Conservation (phyloP, 2,888 invertebrate species). For the Empis livida region DNA sequence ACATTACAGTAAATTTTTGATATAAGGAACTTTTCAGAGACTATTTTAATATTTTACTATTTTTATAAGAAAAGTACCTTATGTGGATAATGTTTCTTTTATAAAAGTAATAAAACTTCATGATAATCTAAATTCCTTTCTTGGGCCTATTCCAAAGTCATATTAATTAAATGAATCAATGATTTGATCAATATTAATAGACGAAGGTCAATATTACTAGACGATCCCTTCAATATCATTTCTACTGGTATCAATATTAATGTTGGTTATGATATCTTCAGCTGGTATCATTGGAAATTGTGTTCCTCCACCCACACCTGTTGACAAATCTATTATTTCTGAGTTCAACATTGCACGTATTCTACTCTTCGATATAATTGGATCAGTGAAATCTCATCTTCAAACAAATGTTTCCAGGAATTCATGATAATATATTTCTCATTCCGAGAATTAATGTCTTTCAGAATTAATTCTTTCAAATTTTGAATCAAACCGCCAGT, state of each 20-base stretch:
- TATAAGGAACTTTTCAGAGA: no score
- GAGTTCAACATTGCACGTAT: background rate
- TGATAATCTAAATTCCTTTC: background rate
- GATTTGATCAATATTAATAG: background rate
- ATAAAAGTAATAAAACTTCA: background rate
- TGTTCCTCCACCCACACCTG: background rate
- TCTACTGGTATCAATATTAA: background rate
- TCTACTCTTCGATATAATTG: background rate
- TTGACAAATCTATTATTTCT: background rate
- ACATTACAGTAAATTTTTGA: no score
- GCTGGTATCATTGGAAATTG: background rate
- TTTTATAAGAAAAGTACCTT: no score
- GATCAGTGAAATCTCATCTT: background rate
- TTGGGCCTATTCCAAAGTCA: background rate
- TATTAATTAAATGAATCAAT: background rate
- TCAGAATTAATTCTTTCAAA: background rate
- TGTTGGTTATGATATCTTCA: background rate
- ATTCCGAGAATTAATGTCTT: background rate
- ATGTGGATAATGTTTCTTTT: no score
- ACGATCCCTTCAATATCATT: background rate
- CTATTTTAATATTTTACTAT: no score
- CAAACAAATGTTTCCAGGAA: background rate
- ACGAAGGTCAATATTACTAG: background rate
- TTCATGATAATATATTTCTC: background rate
- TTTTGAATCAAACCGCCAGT: background rate